These are phyloP conservation scores for Heliconius himera DNA, from an alignment of 1,140 invertebrate species.

Conservation along the genomic window DNA sequence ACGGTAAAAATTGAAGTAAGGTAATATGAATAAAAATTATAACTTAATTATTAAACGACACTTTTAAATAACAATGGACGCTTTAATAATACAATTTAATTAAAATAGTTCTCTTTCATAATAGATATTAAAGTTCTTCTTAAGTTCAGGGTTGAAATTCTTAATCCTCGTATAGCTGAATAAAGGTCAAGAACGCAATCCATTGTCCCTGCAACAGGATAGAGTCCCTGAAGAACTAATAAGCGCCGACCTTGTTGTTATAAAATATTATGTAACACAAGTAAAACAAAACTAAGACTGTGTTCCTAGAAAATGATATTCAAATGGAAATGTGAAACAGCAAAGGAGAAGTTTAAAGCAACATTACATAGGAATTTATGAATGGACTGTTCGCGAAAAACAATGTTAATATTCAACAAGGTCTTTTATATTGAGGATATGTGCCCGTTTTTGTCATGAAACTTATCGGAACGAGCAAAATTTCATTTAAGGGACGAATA, in stretches of 20 bases:
- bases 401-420: slow-evolving; percentile 8
- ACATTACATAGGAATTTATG: slow-evolving; percentile 3
- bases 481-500: slow-evolving; percentile 4
- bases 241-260: slow-evolving; percentile 27
- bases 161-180: not conserved
- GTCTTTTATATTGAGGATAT: not conserved
- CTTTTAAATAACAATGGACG: not conserved
- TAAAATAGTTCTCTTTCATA: not conserved
- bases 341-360: not conserved
- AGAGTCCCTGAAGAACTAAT: slow-evolving; percentile 26
- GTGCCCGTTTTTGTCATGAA: not conserved
- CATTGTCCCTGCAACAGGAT: slow-evolving; percentile 31
- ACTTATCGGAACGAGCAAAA: not conserved
- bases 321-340: slow-evolving; percentile 4
- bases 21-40: not conserved
- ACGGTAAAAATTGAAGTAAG: too few species aligned
- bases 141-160: slow-evolving; percentile 1
- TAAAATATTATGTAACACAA: slow-evolving; percentile 29
- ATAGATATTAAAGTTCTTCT: slow-evolving; percentile 13
- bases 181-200: slow-evolving; percentile 31
- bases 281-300: slow-evolving; percentile 10
- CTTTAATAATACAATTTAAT: not conserved
- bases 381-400: slow-evolving; percentile 5
- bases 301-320: not conserved
- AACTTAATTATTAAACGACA: not conserved